Conservation (phyloP, 2,888 invertebrate genomes). For the Strigamia maritima region DNA sequence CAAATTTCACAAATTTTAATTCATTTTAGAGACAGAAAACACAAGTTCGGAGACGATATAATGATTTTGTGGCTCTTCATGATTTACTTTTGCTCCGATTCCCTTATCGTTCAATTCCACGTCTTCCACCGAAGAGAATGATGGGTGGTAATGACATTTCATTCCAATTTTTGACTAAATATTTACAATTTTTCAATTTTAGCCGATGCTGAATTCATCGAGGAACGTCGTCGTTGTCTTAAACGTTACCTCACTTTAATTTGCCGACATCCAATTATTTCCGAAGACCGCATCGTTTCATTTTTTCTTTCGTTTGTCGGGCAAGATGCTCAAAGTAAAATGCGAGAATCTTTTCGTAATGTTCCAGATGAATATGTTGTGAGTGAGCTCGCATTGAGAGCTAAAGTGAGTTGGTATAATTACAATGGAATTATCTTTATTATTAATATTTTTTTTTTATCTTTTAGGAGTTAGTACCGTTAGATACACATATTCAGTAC, state of each 20-base stretch:
- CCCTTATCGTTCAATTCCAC: constrained; percentile 52
- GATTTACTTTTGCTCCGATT: constrained; percentile 51
- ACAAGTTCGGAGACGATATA: constrained; percentile 52
- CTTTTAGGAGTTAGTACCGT: constrained; percentile 51
- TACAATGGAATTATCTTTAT: background rate
- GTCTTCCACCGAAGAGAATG: constrained; percentile 53
- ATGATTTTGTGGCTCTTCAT: constrained; percentile 53
- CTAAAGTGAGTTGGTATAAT: constrained; percentile 51
- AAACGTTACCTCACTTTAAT: constrained; percentile 51
- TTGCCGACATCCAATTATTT: constrained; percentile 52
- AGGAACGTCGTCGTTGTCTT: constrained; percentile 51
- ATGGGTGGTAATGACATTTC: constrained; percentile 47
- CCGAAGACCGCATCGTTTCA: constrained; percentile 51
- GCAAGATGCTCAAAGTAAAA: constrained; percentile 51
- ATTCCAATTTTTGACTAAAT: constrained; percentile 31
- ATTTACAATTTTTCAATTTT: background rate
- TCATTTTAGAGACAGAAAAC: constrained; percentile 50
- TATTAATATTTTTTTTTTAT: constrained; percentile 33
- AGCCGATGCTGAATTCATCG: constrained; percentile 54
- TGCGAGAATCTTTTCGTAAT: constrained; percentile 52
- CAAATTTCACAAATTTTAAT: background rate
- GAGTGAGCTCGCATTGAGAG: constrained; percentile 51
- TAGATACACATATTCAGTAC: constrained; percentile 53
- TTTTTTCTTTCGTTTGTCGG: constrained; percentile 53
- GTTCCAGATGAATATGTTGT: constrained; percentile 54